Percentiles rank a stretch among this genome's conserved stretches.
These are phyloP conservation scores for Sapayoa aenigma DNA, from an alignment of 2,113 vertebrate genomes.

Conservation along the genomic window DNA sequence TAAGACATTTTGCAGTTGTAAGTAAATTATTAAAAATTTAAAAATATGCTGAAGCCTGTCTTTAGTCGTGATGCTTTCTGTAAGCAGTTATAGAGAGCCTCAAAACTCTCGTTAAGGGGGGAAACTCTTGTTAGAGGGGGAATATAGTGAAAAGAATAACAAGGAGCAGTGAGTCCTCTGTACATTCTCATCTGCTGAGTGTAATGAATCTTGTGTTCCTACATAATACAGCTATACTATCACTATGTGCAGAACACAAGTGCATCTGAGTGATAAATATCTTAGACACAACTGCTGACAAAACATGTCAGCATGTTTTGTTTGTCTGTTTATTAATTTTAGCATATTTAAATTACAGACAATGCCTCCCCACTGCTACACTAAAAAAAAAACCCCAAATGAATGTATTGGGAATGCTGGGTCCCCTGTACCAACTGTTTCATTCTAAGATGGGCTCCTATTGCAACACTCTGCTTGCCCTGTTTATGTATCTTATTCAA, in stretches of 20 bases:
- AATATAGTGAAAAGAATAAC: not conserved
- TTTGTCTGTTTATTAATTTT: not conserved
- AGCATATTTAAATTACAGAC: not conserved
- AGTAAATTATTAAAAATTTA: not conserved
- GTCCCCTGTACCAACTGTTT: not conserved
- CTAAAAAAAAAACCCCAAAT: not conserved
- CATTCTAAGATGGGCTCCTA: not conserved
- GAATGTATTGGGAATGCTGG: not conserved
- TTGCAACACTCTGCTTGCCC: not conserved
- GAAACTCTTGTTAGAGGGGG: not conserved
- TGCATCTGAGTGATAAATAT: slow-evolving; percentile 14
- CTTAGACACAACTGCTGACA: slow-evolving; percentile 8
- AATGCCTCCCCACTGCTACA: not conserved
- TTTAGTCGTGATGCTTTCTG: not conserved
- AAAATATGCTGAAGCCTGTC: not conserved
- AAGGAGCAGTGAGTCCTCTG: not conserved
- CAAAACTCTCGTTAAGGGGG: not conserved
- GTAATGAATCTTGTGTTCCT: not conserved
- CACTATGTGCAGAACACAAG: not conserved
- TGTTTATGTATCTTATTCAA: not conserved
- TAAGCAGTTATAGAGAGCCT: not conserved
- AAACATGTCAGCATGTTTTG: not conserved
- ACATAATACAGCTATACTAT: not conserved
- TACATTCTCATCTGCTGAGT: not conserved
- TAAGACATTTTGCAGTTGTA: not conserved